Conservation (phyloP, 1,140 invertebrate species). For the Drosophila willistoni region DNA sequence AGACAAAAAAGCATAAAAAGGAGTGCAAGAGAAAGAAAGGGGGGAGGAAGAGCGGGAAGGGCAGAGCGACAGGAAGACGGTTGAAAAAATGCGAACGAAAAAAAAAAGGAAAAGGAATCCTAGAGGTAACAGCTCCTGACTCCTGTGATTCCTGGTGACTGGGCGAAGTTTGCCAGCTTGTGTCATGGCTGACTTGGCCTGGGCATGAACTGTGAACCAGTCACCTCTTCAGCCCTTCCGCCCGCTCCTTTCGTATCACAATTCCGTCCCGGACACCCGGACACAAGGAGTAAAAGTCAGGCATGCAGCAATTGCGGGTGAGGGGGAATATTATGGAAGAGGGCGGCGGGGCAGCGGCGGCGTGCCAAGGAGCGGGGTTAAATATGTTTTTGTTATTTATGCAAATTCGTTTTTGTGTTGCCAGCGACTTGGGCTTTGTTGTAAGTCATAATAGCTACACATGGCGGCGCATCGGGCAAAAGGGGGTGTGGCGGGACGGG, state of each 20-base stretch:
- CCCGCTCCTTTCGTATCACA: background rate
- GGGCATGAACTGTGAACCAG: constrained; percentile 57
- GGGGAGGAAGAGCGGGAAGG: background rate
- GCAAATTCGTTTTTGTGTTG: constrained; percentile 77
- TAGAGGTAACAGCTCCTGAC: constrained; percentile 52
- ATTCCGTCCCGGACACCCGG: constrained; percentile 7
- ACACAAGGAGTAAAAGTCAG: constrained; percentile 49
- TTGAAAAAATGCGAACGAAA: constrained; percentile 12
- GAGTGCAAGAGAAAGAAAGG: background rate
- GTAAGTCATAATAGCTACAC: constrained; percentile 73
- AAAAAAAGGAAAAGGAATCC: constrained; percentile 29
- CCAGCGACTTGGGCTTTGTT: constrained; percentile 71
- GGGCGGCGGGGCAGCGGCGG: background rate
- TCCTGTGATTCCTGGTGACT: constrained; percentile 28
- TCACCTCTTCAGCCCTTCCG: background rate
- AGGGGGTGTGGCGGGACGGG: background rate
- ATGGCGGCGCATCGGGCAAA: constrained; percentile 6
- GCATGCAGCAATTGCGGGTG: constrained; percentile 11
- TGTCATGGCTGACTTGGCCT: constrained; percentile 60
- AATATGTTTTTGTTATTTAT: constrained; percentile 82
- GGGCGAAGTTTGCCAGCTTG: constrained; percentile 71
- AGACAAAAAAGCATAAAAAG: constrained; percentile 22
- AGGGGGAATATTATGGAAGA: background rate
- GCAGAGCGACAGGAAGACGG: background rate
- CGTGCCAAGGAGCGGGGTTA: constrained; percentile 45